Evolutionary conservation across 2,797 vertebrate species (phyloP).

Genomic region (Triplophysa yarkandensis): DNA sequence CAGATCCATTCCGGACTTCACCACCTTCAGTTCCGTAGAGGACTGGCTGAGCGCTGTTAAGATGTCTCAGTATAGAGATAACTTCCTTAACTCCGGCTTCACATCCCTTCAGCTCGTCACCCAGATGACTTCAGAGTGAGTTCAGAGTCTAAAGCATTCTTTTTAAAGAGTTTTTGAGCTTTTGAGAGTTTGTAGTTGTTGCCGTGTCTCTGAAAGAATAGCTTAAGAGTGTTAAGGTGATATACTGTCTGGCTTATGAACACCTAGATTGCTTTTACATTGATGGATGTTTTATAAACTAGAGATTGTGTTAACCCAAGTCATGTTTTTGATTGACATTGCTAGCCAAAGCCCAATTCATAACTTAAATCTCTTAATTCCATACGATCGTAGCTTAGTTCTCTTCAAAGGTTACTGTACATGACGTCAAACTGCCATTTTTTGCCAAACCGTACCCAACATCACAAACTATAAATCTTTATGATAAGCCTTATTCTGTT

Average conservation of each 20-base stretch:
- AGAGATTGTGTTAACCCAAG: no score
- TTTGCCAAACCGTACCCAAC: no score
- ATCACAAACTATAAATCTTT: no score
- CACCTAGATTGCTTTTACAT: no score
- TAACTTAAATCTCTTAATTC: no score
- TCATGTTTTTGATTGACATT: background rate
- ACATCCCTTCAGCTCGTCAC: constrained; percentile 94
- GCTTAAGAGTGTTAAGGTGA: background rate
- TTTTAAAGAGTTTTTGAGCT: background rate
- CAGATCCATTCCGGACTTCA: constrained; percentile 97
- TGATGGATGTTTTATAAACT: no score
- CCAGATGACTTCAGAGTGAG: constrained; percentile 98
- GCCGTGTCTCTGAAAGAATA: background rate
- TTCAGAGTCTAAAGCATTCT: constrained; percentile 54
- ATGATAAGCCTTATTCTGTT: no score
- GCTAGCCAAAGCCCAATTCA: no score
- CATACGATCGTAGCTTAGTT: no score
- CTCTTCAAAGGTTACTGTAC: no score
- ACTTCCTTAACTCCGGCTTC: constrained; percentile 96
- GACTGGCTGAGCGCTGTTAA: constrained; percentile 98
- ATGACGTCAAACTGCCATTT: no score
- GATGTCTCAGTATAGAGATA: constrained; percentile 99
- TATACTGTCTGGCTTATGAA: background rate
- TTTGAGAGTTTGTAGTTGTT: background rate
- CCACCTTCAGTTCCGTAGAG: constrained; percentile 96